Base-by-base conservation (phyloP, 2,888 invertebrate genomes). In the Drosophila robusta region DNA sequence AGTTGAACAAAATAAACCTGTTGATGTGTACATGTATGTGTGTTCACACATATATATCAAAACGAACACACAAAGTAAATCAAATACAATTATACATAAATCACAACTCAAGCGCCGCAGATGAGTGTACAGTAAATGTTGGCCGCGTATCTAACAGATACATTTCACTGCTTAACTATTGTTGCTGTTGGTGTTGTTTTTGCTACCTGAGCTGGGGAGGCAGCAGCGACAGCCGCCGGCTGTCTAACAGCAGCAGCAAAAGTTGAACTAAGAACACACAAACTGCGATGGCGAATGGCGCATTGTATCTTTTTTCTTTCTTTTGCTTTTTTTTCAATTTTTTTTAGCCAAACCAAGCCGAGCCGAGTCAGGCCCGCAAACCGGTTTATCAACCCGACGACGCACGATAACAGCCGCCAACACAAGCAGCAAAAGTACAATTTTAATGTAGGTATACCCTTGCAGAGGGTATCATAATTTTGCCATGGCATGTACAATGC, bases 331-430 rank as follows among this genome's bases (percentile, higher is more conserved):
- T 24, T 36, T 67, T 14, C 42, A 38, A 5, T 51, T 16, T 9
- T 41, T 36, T 58, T 22, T 18, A 62, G 54, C 57, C 69, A 73
- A 72, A 39, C 55, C 71, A 56, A 65, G 61, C 51, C 69, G 32
- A 57, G 41, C 50, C 50, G 46, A 45, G 54, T 4, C 16, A 74
- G 75, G 34, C 58, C 70, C 67, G 56, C 51, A 85, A 85, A 86
- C 85, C 89, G 85, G 85, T 86, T 86, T 88, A 86, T 87, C 85
- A 83, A 80, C 73, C 82, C 71, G 79, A 68, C 74, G 63, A 66
- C 77, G 63, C 70, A 80, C 83, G 88, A 87, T 85, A 84, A 84
- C 80, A 87, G 85, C 66, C 66, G 46, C 54, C 65, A 62, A 50
- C 42, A 57, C 52, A 39, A 66, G 67, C 72, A 70, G 68, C 67